These are phyloP conservation scores for Pachypanchax playfairii DNA, from an alignment of 2,113 vertebrate genomes.

Conservation along the genomic window DNA sequence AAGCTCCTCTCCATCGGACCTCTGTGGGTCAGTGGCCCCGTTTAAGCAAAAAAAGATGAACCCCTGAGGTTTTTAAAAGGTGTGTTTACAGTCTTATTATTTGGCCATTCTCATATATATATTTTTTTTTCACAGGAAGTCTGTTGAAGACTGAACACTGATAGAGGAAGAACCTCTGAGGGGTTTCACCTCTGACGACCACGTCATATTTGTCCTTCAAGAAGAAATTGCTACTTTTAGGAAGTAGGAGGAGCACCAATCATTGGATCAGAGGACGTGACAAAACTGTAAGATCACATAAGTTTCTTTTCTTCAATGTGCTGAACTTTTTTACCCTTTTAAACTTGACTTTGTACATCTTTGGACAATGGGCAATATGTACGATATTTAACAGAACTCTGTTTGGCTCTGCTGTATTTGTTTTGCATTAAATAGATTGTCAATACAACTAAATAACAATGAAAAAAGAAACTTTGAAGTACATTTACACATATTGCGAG, in stretches of 20 bases:
- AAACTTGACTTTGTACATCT: neutral
- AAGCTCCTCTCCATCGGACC: constrained; percentile 24
- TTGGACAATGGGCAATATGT: no score
- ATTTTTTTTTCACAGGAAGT: constrained; percentile 55
- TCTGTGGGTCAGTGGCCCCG: constrained; percentile 43
- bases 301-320: neutral
- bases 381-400: neutral
- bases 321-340: neutral
- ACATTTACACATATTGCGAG: no score
- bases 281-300: constrained; percentile 49
- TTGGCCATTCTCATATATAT: constrained; percentile 18
- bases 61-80: constrained; percentile 20
- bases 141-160: constrained; percentile 21
- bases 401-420: neutral
- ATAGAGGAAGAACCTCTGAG: constrained; percentile 16
- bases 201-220: neutral
- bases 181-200: constrained; percentile 27
- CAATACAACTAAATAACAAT: neutral
- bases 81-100: constrained; percentile 19
- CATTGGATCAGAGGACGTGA: constrained; percentile 9
- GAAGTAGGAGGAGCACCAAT: constrained; percentile 8
- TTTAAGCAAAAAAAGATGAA: constrained; percentile 26
- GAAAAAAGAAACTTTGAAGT: neutral
- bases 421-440: no score
- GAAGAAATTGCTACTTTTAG: constrained; percentile 19